A percentile compares a stretch with the other conserved stretches of the same genome.
Evolutionary conservation across 2,113 vertebrate genomes (phyloP).

Genomic region (Empidonax traillii): DNA sequence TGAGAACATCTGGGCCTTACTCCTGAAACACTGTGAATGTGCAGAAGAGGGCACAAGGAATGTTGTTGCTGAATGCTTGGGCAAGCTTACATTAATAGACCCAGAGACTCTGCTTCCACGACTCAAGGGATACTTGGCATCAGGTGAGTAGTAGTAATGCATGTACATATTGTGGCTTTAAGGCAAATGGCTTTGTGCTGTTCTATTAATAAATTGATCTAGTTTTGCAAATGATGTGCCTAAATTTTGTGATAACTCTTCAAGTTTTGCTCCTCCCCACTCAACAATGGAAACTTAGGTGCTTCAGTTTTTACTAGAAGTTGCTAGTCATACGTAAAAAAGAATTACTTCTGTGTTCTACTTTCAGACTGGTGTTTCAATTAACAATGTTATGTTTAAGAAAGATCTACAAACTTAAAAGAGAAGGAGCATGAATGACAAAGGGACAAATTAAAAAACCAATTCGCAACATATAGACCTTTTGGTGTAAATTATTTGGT

Average conservation of each 20-base stretch:
- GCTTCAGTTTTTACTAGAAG: not conserved
- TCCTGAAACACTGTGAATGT: conserved; percentile 97
- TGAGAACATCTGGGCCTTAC: conserved; percentile 93
- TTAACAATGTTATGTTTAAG: not conserved
- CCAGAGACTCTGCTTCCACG: conserved; percentile 94
- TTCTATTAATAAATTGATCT: not conserved
- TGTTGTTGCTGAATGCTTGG: conserved; percentile 96
- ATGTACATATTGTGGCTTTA: not conserved
- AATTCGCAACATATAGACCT: not conserved
- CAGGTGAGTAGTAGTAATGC: conserved; percentile 77
- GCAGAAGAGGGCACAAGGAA: conserved; percentile 97
- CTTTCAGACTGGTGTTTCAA: not conserved
- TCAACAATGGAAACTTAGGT: not conserved
- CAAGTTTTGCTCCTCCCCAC: not conserved
- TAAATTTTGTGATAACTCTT: not conserved
- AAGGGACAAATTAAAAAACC: not conserved
- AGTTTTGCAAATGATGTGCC: not conserved
- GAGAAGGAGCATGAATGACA: rapidly evolving
- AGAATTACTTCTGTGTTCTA: not conserved
- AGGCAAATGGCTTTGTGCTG: not conserved
- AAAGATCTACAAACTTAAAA: not conserved
- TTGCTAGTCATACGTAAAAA: not conserved
- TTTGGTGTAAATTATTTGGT: not conserved
- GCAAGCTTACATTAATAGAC: conserved; percentile 95
- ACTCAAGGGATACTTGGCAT: conserved; percentile 94